phyloP scores from a whole-genome alignment of 2,113 vertebrate genomes.

The Corythornis vintsioides region DNA sequence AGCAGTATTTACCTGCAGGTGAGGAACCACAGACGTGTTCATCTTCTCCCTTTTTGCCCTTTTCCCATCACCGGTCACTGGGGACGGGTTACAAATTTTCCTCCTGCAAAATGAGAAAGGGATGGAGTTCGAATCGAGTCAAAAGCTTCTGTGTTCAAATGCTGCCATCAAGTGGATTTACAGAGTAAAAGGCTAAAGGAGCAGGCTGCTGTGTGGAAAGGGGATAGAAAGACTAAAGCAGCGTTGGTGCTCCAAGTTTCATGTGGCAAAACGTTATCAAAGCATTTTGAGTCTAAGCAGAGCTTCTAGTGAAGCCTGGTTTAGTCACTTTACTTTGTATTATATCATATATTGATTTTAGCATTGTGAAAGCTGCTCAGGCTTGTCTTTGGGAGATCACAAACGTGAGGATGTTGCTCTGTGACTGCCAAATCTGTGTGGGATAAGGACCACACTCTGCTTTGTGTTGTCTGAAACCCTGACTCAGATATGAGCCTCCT shows the following conservation, averaged over 20 bases:
- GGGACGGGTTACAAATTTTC: background rate
- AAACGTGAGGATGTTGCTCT: background rate
- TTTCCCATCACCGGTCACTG: background rate
- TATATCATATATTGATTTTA: background rate
- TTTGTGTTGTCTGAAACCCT: background rate
- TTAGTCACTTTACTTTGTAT: background rate
- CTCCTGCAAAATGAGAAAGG: fast-evolving
- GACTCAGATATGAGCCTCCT: background rate
- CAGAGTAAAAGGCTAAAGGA: background rate
- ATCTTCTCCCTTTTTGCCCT: background rate
- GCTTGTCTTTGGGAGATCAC: background rate
- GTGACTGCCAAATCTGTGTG: background rate
- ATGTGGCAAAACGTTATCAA: background rate
- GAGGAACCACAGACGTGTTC: background rate
- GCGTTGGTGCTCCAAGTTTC: background rate
- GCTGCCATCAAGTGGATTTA: slow-evolving; percentile 66
- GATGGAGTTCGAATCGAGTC: fast-evolving
- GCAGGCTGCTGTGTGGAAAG: background rate
- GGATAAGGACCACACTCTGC: background rate
- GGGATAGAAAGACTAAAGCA: background rate
- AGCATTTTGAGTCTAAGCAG: background rate
- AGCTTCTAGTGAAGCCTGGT: background rate
- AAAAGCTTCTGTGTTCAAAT: slow-evolving; percentile 8
- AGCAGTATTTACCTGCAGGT: background rate
- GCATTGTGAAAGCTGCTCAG: background rate